Evolutionary conservation across 2,888 invertebrate genomes (phyloP).

Genomic region (Ophion obscuratus): DNA sequence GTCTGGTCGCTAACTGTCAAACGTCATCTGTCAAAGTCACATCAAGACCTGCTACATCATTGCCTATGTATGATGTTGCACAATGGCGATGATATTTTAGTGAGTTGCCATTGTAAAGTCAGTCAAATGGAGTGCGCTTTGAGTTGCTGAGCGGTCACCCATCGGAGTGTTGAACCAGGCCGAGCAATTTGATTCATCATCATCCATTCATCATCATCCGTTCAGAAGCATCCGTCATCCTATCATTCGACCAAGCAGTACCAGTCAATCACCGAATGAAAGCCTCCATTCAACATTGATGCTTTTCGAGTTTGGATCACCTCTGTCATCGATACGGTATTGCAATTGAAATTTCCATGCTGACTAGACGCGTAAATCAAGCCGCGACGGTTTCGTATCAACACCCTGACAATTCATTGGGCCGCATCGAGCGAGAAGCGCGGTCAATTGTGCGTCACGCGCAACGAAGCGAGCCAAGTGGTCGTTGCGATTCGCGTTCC

Average conservation of each 20-base stretch:
- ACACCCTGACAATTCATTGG: slow-evolving; percentile 8
- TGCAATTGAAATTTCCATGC: no score
- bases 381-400: background rate
- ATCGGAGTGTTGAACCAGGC: background rate
- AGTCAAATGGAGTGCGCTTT: background rate
- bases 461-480: slow-evolving; percentile 3
- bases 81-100: background rate
- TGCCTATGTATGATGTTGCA: background rate
- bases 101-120: background rate
- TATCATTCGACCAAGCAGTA: no score
- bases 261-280: no score
- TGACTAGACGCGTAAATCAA: background rate
- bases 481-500: slow-evolving; percentile 24
- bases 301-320: no score
- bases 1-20: no score
- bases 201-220: background rate
- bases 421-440: slow-evolving; percentile 12
- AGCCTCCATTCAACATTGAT: no score
- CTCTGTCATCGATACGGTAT: background rate
- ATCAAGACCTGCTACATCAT: background rate
- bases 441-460: slow-evolving; percentile 11
- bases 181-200: background rate
- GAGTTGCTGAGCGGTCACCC: background rate
- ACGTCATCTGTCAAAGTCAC: no score
- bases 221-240: no score